Evolutionary conservation across 2,797 vertebrate species (phyloP), one percentile per base, ranked within the genome.

Genomic region (Sebastes minor): DNA sequence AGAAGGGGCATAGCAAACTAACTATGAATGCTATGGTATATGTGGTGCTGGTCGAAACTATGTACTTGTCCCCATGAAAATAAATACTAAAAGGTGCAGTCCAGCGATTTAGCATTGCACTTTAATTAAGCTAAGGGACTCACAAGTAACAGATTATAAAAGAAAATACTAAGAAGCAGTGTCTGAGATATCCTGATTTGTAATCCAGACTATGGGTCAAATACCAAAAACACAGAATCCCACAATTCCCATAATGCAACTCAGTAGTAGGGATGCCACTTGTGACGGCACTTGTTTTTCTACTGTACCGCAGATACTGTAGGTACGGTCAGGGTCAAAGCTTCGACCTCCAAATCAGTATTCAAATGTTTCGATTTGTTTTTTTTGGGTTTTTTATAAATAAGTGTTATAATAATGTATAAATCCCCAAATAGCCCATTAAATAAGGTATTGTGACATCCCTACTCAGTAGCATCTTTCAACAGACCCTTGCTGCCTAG

Each of bases 271-370:
- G 42, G 42, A 46, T 46, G 42, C 18, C 42, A 8, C 16, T 0
- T 14, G 35, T 46, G 42, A 46, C 42, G 0, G 42, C 16, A 46
- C 0, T 0, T 46, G 42, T 46, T 46, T 46, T 46, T 1, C 0
- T 0, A 46, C 16, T 18, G 0, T 46, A 46, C 42, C 16, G 16
- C 16, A 46, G 6, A 18, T 46, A 46, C 42, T 16, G 14, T 18
- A 46, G 16, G 42, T 8, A 46, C 16, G 16, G 16, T 46, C 42
- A 18, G 42, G 42, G 16, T 33, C 33, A 4, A 33, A 33, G 33
- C 33, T 35, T 38, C 0, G 35, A 38, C 1, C 35, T 38, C 35
- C 35, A 38, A 38, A 6, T 38, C 35, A 38, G 35, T 14, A 38
- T 14, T 38, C 5, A 0, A 38, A 38, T 38, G 12, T 13, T 38